Evolutionary conservation across 2,888 invertebrate species (phyloP).

Genomic region (Synergus umbraculus): DNA sequence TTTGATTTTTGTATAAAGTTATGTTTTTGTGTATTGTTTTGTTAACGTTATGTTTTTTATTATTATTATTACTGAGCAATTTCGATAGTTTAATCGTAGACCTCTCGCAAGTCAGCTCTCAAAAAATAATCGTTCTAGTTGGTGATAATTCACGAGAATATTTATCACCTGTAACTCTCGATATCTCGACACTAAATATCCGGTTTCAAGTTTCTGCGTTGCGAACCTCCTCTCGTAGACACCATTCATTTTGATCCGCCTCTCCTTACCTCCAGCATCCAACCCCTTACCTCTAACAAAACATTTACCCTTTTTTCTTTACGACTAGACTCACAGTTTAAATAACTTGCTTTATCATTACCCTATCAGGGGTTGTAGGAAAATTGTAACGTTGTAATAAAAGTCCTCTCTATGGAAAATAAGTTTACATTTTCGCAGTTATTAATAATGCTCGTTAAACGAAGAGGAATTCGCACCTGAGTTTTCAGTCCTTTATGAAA

Average conservation of each 20-base stretch:
- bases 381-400: too few species aligned
- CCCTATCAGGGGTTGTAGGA: neutral
- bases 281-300: conserved; percentile 23
- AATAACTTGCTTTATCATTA: neutral
- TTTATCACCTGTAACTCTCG: conserved; percentile 35
- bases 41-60: neutral
- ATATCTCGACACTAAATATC: conserved; percentile 40
- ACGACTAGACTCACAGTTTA: neutral
- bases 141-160: conserved; percentile 35
- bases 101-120: conserved; percentile 13
- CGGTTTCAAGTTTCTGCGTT: conserved; percentile 27
- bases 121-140: conserved; percentile 23
- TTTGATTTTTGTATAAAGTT: too few species aligned
- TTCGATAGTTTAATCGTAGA: conserved; percentile 10
- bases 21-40: neutral
- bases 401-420: too few species aligned
- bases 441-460: too few species aligned
- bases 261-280: conserved; percentile 14
- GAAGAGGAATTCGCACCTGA: neutral
- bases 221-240: conserved; percentile 28
- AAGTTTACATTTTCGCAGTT: too few species aligned
- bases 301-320: neutral
- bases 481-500: conserved; percentile 14
- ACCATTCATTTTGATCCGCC: conserved; percentile 26
- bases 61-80: too few species aligned